Evolutionary conservation across 2,797 vertebrate species (phyloP).

Genomic region (Anguilla pacifica): DNA sequence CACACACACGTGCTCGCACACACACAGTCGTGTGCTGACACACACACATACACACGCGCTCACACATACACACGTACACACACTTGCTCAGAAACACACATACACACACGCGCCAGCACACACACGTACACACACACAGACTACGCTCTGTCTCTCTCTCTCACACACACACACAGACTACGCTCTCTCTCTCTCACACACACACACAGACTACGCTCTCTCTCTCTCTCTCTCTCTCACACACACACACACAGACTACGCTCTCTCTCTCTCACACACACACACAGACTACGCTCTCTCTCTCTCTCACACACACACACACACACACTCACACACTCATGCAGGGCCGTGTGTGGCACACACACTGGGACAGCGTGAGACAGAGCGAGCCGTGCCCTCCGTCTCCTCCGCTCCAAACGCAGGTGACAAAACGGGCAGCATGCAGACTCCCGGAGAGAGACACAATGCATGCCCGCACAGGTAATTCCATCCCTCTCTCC

Average conservation of each 20-base stretch:
- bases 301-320: background rate
- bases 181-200: background rate
- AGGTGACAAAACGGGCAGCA: conserved; percentile 4
- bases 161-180: background rate
- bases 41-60: background rate
- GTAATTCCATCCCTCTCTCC: background rate
- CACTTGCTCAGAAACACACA: no score
- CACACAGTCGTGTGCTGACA: no score
- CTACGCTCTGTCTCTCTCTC: background rate
- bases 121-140: background rate
- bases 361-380: background rate
- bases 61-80: background rate
- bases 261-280: background rate
- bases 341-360: background rate
- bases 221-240: background rate
- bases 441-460: background rate
- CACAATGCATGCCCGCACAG: conserved; percentile 4
- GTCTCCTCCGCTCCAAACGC: background rate
- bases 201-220: background rate
- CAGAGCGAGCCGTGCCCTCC: background rate
- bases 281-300: background rate
- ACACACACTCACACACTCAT: conserved; percentile 1
- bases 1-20: background rate
- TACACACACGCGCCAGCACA: no score
- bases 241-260: background rate